A percentile compares a stretch with the other conserved stretches of the same genome.
phyloP scores from a whole-genome alignment of 2,888 invertebrate genomes.

The Adelphocoris suturalis region DNA sequence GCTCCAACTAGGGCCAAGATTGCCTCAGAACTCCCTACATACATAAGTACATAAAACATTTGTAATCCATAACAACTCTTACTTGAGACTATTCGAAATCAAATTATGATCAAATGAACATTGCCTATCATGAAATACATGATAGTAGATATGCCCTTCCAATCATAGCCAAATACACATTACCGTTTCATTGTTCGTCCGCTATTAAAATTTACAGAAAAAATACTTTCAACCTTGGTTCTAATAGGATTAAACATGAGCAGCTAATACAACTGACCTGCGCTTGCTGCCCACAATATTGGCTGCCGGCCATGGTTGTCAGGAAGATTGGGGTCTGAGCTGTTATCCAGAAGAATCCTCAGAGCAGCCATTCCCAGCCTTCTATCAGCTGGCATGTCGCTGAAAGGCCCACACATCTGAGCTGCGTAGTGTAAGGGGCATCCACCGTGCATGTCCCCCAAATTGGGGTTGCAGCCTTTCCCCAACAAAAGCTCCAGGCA shows the following conservation, averaged over 20 bases:
- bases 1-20: slow-evolving; percentile 92
- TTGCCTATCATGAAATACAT: too few relatives aligned
- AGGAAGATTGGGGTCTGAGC: slow-evolving; percentile 89
- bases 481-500: slow-evolving; percentile 91
- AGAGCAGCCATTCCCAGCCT: slow-evolving; percentile 87
- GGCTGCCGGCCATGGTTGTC: slow-evolving; percentile 97
- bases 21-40: slow-evolving; percentile 90
- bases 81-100: too few relatives aligned
- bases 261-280: slow-evolving; percentile 81
- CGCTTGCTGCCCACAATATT: slow-evolving; percentile 97
- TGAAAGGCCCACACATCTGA: slow-evolving; percentile 94
- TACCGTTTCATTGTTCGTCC: too few relatives aligned
- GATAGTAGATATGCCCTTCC: too few relatives aligned
- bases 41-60: neutral
- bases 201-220: too few relatives aligned
- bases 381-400: slow-evolving; percentile 82
- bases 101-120: too few relatives aligned
- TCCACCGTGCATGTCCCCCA: slow-evolving; percentile 95
- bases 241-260: too few relatives aligned
- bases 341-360: slow-evolving; percentile 86
- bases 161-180: too few relatives aligned
- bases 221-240: too few relatives aligned
- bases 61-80: too few relatives aligned
- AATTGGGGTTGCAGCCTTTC: slow-evolving; percentile 91
- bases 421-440: slow-evolving; percentile 98